A percentile compares a stretch with the other conserved stretches of the same genome.
Evolutionary conservation across 2,113 vertebrate species (phyloP).

Genomic region (Plestiodon gilberti): DNA sequence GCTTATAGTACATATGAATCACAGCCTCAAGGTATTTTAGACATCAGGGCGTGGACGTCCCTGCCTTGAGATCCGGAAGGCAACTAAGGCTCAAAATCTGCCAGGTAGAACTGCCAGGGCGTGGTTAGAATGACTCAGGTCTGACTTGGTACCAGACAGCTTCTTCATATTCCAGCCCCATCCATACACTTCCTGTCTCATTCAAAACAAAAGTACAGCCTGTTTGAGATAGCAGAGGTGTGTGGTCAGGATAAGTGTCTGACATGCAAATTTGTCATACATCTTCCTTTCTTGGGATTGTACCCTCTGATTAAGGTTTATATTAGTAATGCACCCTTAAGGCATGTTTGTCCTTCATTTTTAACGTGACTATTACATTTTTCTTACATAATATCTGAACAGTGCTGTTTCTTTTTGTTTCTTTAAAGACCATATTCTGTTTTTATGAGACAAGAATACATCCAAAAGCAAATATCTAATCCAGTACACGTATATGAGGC

Average conservation of each 20-base stretch:
- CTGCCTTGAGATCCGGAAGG: not conserved
- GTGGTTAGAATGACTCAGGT: not conserved
- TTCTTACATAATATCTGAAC: not conserved
- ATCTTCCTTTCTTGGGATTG: not conserved
- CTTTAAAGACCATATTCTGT: not conserved
- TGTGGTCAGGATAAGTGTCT: not conserved
- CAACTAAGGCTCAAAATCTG: not conserved
- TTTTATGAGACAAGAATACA: not conserved
- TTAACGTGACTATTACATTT: constrained; percentile 2
- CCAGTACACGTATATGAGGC: not conserved
- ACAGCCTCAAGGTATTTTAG: not conserved
- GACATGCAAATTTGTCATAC: accelerated
- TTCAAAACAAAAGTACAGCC: not conserved
- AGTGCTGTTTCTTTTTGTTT: not conserved
- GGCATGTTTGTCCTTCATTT: not conserved
- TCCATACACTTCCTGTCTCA: constrained; percentile 4
- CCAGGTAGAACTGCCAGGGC: not conserved
- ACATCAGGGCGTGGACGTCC: not conserved
- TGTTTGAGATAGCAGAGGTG: not conserved
- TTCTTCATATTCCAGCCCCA: not conserved
- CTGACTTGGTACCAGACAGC: not conserved
- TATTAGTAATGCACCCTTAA: not conserved
- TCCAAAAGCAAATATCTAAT: not conserved
- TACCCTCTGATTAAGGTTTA: not conserved
- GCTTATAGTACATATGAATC: not conserved